Evolutionary conservation across 2,113 vertebrate species (phyloP).

Genomic region (Capricornis sumatraensis): DNA sequence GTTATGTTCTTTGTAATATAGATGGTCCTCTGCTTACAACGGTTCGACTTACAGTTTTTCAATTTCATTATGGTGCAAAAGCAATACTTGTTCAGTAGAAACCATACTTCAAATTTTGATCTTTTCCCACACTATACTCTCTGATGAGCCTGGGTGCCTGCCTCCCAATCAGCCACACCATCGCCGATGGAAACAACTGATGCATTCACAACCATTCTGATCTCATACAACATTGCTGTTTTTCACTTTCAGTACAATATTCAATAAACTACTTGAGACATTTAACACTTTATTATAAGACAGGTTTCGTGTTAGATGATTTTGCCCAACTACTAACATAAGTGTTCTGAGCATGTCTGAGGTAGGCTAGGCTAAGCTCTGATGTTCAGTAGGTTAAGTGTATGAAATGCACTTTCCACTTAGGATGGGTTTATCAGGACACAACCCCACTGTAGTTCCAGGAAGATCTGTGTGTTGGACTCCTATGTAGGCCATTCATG

Average conservation of each 20-base stretch:
- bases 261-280: background rate
- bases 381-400: background rate
- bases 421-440: background rate
- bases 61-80: background rate
- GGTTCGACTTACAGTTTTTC: background rate
- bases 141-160: background rate
- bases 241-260: background rate
- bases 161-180: background rate
- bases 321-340: background rate
- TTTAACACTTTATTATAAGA: background rate
- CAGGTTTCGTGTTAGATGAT: no score
- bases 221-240: background rate
- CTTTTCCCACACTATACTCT: background rate
- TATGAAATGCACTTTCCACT: background rate
- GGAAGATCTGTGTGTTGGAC: background rate
- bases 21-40: background rate
- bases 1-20: background rate
- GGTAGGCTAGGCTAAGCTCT: background rate
- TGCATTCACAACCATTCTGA: background rate
- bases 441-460: background rate
- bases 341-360: background rate
- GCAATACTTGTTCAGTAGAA: background rate
- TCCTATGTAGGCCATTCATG: background rate
- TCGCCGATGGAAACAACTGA: background rate
- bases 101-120: background rate